Evolutionary conservation across 1,140 invertebrate species (phyloP).

Genomic region (Mesaphorura yosii): DNA sequence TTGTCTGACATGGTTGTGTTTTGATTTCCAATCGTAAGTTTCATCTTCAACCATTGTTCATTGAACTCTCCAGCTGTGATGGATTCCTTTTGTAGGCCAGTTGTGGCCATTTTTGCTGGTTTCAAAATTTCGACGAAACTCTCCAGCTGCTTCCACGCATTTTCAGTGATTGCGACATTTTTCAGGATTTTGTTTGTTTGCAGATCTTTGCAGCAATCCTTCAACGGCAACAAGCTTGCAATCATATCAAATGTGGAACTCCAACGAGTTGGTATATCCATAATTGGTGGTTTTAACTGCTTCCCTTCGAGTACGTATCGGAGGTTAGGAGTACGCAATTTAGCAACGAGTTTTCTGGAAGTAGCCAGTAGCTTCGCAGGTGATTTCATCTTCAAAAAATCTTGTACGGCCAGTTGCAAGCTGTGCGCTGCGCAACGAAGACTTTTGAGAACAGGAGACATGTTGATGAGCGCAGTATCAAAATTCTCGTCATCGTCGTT

Average conservation of each 20-base stretch:
- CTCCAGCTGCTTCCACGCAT: neutral
- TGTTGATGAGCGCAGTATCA: neutral
- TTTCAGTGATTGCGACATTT: neutral
- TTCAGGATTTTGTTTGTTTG: neutral
- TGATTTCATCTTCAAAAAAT: neutral
- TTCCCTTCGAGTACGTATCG: neutral
- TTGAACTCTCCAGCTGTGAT: neutral
- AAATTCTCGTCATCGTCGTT: too few species aligned
- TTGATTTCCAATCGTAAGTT: neutral
- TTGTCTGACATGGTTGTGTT: neutral
- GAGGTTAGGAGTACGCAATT: neutral
- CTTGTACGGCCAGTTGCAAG: neutral
- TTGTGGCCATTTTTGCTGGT: neutral
- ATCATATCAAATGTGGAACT: neutral
- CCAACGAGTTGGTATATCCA: neutral
- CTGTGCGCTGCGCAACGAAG: neutral
- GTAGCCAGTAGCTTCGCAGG: neutral
- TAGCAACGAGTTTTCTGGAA: neutral
- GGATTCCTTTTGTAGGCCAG: neutral
- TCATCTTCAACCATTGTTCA: slow-evolving; percentile 3
- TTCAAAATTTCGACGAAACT: neutral
- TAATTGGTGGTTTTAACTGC: neutral
- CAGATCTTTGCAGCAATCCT: neutral
- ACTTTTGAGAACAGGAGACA: neutral
- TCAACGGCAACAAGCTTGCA: neutral